These are phyloP conservation scores for Todiramphus saurophagus DNA, from an alignment of 2,113 vertebrate genomes.

Conservation along the genomic window DNA sequence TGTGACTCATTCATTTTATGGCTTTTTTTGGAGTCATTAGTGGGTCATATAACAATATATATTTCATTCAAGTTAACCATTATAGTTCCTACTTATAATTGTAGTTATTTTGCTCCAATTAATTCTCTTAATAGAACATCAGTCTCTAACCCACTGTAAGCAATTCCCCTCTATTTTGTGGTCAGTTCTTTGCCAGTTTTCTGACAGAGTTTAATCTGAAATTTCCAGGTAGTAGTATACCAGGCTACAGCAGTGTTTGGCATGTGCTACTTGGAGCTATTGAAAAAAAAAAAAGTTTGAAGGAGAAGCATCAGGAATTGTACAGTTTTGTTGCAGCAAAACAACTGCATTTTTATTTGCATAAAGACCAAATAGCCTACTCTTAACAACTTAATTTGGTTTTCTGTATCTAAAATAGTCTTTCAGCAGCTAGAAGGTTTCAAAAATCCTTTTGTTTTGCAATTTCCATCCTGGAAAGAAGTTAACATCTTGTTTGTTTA, in stretches of 20 bases:
- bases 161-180: neutral
- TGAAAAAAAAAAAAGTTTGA: neutral
- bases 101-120: neutral
- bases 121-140: neutral
- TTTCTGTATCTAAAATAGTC: neutral
- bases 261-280: neutral
- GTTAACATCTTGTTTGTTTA: neutral
- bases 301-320: neutral
- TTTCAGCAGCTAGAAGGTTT: neutral
- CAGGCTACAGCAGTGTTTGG: neutral
- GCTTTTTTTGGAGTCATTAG: constrained; percentile 26
- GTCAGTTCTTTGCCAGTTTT: neutral
- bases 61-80: constrained; percentile 13
- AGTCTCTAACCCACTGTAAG: neutral
- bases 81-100: neutral
- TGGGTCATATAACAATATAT: constrained; percentile 12
- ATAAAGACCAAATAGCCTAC: neutral
- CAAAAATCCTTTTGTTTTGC: neutral
- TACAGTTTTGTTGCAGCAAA: neutral
- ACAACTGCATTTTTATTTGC: neutral
- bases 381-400: neutral
- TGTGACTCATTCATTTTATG: constrained; percentile 3
- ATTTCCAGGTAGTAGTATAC: neutral
- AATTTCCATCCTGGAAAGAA: neutral
- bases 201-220: neutral